These are phyloP conservation scores for Cyphomyrus discorhynchus DNA, from an alignment of 2,113 vertebrate genomes.

Conservation along the genomic window DNA sequence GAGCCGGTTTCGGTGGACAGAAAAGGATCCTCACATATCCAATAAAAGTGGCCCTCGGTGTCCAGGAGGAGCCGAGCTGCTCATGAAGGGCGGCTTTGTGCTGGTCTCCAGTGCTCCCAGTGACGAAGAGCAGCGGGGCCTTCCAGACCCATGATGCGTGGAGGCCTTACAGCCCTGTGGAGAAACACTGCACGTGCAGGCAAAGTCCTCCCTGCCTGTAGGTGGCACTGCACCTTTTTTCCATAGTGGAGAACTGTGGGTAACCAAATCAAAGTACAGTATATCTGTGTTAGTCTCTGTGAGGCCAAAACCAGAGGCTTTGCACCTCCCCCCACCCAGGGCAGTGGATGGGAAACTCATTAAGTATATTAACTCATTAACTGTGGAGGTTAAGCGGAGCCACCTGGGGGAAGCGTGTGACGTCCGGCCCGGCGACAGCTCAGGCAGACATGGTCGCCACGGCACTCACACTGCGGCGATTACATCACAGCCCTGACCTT, in stretches of 20 bases:
- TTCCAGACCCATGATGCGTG: background rate
- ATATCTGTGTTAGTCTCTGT: slow-evolving; percentile 6
- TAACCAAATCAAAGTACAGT: background rate
- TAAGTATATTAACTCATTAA: slow-evolving; percentile 18
- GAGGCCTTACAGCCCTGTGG: background rate
- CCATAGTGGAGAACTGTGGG: background rate
- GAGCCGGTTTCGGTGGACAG: background rate
- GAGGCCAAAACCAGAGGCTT: background rate
- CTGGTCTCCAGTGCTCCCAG: background rate
- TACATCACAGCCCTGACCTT: background rate
- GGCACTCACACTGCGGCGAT: background rate
- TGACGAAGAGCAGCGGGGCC: background rate
- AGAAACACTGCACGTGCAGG: background rate
- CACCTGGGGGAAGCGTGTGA: background rate
- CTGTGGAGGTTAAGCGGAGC: background rate
- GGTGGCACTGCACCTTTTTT: background rate
- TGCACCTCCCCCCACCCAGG: background rate
- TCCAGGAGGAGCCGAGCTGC: background rate
- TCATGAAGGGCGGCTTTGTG: background rate
- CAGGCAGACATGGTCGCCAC: background rate
- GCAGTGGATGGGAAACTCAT: background rate
- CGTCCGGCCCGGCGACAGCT: background rate
- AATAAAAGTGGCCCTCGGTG: background rate
- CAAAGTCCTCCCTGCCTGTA: background rate
- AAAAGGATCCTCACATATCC: background rate